These are phyloP conservation scores for Lepidurus apus DNA, from an alignment of 1,140 invertebrate genomes.

Conservation along the genomic window DNA sequence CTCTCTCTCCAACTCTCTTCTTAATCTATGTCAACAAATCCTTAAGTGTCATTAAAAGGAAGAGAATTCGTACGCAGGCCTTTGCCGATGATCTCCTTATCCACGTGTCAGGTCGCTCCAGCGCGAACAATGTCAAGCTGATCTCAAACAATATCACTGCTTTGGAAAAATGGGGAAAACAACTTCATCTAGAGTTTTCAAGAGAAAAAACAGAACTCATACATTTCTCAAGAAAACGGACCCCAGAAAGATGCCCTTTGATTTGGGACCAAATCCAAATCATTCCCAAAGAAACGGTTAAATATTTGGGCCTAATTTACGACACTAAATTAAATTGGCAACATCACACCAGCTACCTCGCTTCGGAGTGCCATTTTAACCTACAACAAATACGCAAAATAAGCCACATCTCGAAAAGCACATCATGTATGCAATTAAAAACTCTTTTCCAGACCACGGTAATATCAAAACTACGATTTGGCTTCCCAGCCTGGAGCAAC, in stretches of 20 bases:
- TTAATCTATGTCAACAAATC: conserved; percentile 8
- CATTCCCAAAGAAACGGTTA: conserved; percentile 13
- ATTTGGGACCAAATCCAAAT: neutral
- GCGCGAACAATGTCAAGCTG: neutral
- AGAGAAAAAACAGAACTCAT: conserved; percentile 15
- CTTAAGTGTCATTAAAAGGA: neutral
- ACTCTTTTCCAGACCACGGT: conserved; percentile 9
- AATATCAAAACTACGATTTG: no score
- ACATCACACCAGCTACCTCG: neutral
- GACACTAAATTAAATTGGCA: neutral
- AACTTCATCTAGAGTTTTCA: neutral
- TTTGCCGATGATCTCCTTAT: conserved; percentile 28
- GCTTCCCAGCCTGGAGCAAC: no score
- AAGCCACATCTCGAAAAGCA: neutral
- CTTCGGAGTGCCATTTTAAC: neutral
- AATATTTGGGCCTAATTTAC: conserved; percentile 20
- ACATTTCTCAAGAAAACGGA: neutral
- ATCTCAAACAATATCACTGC: conserved; percentile 1
- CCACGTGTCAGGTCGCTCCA: neutral
- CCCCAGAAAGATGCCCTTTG: neutral
- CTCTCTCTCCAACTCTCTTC: neutral
- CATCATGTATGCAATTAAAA: neutral
- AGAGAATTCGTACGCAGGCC: conserved; percentile 1
- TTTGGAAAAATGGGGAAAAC: conserved; percentile 25
- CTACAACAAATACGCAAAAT: neutral